Evolutionary conservation across 2,113 vertebrate genomes (phyloP).

Genomic region (Lipophrys pholis): DNA sequence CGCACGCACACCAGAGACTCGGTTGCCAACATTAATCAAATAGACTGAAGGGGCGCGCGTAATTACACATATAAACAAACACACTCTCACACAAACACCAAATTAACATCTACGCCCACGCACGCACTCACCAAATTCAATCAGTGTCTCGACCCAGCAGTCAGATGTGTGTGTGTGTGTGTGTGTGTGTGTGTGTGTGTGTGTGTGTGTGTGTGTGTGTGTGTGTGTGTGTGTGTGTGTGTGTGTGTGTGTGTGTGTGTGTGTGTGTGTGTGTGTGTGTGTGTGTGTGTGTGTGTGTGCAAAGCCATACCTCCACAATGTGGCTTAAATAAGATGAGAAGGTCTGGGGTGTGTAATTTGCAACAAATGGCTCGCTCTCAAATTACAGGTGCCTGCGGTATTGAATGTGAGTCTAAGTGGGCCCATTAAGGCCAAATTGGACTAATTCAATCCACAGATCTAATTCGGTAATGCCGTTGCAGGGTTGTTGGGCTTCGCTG

Average conservation of each 20-base stretch:
- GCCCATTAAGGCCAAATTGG: slow-evolving; percentile 70
- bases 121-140: slow-evolving; percentile 21
- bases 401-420: slow-evolving; percentile 63
- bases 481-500: slow-evolving; percentile 4
- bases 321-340: slow-evolving; percentile 48
- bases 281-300: slow-evolving; percentile 7
- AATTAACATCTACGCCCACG: slow-evolving; percentile 48
- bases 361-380: slow-evolving; percentile 59
- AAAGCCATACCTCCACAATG: slow-evolving; percentile 31
- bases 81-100: slow-evolving; percentile 29
- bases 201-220: not conserved
- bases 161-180: slow-evolving; percentile 7
- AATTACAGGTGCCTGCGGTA: slow-evolving; percentile 71
- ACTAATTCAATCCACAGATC: slow-evolving; percentile 74
- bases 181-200: not conserved
- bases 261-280: slow-evolving; percentile 8
- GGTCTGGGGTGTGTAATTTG: slow-evolving; percentile 62
- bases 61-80: slow-evolving; percentile 65
- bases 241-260: slow-evolving; percentile 10
- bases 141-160: not conserved
- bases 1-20: slow-evolving; percentile 30
- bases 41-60: slow-evolving; percentile 47
- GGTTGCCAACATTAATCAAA: slow-evolving; percentile 63
- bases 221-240: not conserved
- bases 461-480: slow-evolving; percentile 58